These are phyloP conservation scores for Aselliscus stoliczkanus DNA, from an alignment of 2,797 vertebrate genomes.

Conservation along the genomic window DNA sequence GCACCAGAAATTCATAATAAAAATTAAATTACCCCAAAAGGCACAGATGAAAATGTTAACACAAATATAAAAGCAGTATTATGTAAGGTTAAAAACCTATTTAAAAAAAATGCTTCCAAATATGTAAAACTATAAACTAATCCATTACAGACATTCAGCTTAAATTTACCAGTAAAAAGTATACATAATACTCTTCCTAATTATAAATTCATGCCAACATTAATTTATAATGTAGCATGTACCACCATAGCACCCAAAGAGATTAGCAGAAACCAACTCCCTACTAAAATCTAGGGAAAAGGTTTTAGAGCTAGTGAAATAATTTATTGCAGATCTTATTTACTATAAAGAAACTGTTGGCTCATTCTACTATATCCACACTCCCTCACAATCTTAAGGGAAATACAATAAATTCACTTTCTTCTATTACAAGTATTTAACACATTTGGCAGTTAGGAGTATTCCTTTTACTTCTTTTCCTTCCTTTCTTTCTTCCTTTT, in stretches of 20 bases:
- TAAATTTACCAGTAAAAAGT: slow-evolving; percentile 57
- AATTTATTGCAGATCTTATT: slow-evolving; percentile 72
- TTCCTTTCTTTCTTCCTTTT: too few species aligned
- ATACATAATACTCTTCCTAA: slow-evolving; percentile 54
- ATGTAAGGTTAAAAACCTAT: slow-evolving; percentile 75
- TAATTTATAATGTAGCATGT: slow-evolving; percentile 73
- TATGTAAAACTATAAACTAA: slow-evolving; percentile 74
- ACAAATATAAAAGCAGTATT: slow-evolving; percentile 71
- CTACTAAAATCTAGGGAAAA: slow-evolving; percentile 70
- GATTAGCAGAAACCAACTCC: slow-evolving; percentile 69
- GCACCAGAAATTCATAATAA: slow-evolving; percentile 80
- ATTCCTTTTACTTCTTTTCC: slow-evolving; percentile 42
- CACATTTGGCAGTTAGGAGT: slow-evolving; percentile 70
- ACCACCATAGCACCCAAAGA: slow-evolving; percentile 75
- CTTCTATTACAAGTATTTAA: slow-evolving; percentile 66
- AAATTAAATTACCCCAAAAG: slow-evolving; percentile 82
- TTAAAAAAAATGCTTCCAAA: slow-evolving; percentile 73
- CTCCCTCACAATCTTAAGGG: slow-evolving; percentile 70
- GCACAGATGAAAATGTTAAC: slow-evolving; percentile 82
- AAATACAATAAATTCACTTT: slow-evolving; percentile 64
- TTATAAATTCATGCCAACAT: slow-evolving; percentile 63
- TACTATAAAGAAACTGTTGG: slow-evolving; percentile 71
- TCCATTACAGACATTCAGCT: slow-evolving; percentile 63
- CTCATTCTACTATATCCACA: slow-evolving; percentile 66
- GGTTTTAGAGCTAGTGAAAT: slow-evolving; percentile 61